Evolutionary conservation across 92 coral and sea anemone species (phyloP), one percentile per base, ranked within the genome.

Genomic region (Epizoanthus ramosus): DNA sequence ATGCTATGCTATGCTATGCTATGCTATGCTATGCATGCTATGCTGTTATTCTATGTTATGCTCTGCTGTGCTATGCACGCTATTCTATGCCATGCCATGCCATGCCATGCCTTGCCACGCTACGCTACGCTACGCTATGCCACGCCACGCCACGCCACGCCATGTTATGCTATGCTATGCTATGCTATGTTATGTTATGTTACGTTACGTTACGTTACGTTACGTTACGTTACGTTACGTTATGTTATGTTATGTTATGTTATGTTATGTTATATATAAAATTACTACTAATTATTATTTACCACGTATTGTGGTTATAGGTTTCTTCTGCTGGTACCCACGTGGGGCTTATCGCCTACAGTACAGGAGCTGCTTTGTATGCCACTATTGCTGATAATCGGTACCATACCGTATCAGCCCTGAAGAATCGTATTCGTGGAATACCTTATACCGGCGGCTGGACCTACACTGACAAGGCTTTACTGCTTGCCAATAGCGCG

Each of bases 391-490:
- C 83, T 35, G 81, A 87, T 25, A 10, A 39, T 3, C 10, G 43
- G 8, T 87, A 73, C 28, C 90, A 87, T 59, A 70, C 58, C 57
- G 54, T 54, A 45, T 60, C 83, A 6, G 54, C 83, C 24, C 74
- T 89, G 67, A 89, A 80, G 23, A 76, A 45, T 5, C 85, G 80
- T 4, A 72, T 89, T 37, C 67, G 68, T 0, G 63, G 72, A 35
- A 73, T 89, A 13, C 57, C 25, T 17, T 89, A 85, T 63, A 74
- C 79, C 15, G 89, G 83, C 8, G 92, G 92, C 2, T 63, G 90
- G 77, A 89, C 92, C 16, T 59, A 64, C 56, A 89, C 92, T 0
- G 92, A 85, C 63, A 85, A 63, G 53, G 92, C 92, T 15, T 65
- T 89, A 15, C 19, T 52, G 19, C 17, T 85, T 6, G 92, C 92